phyloP scores from a whole-genome alignment of 2,113 vertebrate genomes.

The Hippocampus abdominalis region DNA sequence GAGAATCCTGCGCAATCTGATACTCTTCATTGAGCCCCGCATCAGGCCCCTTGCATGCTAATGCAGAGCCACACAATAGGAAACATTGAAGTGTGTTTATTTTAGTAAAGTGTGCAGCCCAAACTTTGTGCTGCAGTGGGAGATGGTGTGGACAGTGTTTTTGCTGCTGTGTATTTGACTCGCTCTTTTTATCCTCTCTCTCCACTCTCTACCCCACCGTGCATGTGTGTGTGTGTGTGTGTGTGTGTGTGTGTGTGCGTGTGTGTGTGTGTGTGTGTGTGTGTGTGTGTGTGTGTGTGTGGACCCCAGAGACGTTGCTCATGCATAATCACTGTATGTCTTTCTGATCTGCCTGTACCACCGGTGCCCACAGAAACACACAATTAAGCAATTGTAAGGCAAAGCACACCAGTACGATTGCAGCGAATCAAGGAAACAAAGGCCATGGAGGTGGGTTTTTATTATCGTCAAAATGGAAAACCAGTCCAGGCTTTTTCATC shows the following conservation, averaged over 20 bases:
- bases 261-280: background rate
- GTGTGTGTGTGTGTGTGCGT: background rate
- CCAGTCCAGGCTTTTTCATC: constrained; percentile 7
- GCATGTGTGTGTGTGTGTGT: background rate
- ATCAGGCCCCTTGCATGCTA: constrained; percentile 37
- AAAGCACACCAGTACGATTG: constrained; percentile 6
- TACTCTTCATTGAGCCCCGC: constrained; percentile 39
- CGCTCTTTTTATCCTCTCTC: constrained; percentile 17
- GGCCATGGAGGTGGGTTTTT: constrained; percentile 27
- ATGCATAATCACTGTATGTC: constrained; percentile 66
- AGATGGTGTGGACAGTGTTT: constrained; percentile 54
- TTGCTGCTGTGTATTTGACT: constrained; percentile 42
- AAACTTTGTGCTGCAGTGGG: constrained; percentile 35
- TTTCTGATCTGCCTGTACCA: constrained; percentile 59
- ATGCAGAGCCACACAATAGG: constrained; percentile 37
- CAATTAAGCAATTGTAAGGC: constrained; percentile 8
- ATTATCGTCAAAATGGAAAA: constrained; percentile 30
- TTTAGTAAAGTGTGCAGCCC: constrained; percentile 48
- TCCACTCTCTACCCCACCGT: constrained; percentile 7
- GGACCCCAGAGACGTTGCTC: constrained; percentile 63
- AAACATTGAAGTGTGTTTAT: constrained; percentile 46
- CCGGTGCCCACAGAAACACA: constrained; percentile 20
- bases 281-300: background rate
- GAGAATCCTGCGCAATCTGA: constrained; percentile 35
- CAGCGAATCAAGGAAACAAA: constrained; percentile 2